phyloP scores from a whole-genome alignment of 2,888 invertebrate species.

The Noctua pronuba region DNA sequence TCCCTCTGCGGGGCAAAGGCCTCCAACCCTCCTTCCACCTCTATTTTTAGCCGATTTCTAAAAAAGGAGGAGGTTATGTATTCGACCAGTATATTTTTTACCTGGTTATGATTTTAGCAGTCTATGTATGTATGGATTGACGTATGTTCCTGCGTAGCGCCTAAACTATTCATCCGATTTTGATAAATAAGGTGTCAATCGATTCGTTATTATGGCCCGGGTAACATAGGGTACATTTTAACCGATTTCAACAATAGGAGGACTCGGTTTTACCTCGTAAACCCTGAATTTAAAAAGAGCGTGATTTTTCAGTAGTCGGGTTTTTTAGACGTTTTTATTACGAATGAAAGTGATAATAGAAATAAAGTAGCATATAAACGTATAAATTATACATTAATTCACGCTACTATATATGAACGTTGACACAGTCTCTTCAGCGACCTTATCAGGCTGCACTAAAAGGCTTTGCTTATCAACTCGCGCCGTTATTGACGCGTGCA shows the following conservation, averaged over 20 bases:
- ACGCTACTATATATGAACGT: slow-evolving; percentile 22
- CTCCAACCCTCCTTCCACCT: neutral
- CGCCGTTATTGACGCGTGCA: slow-evolving; percentile 54
- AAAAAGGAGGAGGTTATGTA: neutral
- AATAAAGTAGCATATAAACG: slow-evolving; percentile 6
- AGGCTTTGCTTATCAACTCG: slow-evolving; percentile 71
- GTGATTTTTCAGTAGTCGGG: no score
- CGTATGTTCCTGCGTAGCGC: no score
- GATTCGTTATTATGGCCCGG: no score
- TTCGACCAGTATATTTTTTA: no score
- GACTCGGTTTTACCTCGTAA: no score
- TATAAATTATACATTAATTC: neutral
- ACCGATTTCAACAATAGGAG: no score
- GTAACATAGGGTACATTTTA: no score
- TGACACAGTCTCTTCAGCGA: slow-evolving; percentile 45
- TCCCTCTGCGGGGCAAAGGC: neutral
- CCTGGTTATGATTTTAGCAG: no score
- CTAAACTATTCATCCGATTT: no score
- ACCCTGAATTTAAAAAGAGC: no score
- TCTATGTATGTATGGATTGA: no score
- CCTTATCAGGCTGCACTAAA: slow-evolving; percentile 70
- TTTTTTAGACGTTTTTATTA: neutral
- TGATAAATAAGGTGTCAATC: no score
- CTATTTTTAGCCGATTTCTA: neutral
- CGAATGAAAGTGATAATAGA: neutral